Base-by-base conservation (phyloP, 2,797 vertebrate species). In the Neoniphon sammara region DNA sequence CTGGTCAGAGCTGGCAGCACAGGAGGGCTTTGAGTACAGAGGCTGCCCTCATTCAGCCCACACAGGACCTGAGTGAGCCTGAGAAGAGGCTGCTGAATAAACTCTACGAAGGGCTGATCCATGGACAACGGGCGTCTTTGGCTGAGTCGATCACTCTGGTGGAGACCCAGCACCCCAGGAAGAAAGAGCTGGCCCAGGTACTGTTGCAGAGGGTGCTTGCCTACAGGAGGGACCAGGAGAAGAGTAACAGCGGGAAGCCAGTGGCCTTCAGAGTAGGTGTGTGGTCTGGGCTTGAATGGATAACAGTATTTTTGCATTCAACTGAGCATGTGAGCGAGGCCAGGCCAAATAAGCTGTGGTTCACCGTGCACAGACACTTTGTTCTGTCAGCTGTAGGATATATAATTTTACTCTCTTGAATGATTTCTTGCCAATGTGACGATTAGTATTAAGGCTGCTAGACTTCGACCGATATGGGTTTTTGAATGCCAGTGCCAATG, bases 251-350 rank as follows among this genome's bases (percentile, higher is more conserved):
- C 87, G 96, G 95, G 84, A 96, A 93, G 61, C 97, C 97, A 0
- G 86, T 95, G 89, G 95, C 98, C 77, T 99, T 99, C 93, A 96
- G 98, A 96, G 94, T 99, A 82, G 98, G 98, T 99, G 90, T 95
- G 97, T 96, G 93, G 93, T 92, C 69, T 63, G 31, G 30, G 36
- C 81, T 42, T 49, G 46, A 49, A 50, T 34, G 47, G 18, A 11
- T 53, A 9, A 6, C 46, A n/a, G 42, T 30, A 23, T 44, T 27
- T 30, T 6, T 58, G 25, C 50, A 1, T 66, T 65, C 2, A 55
- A 4, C 14, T 46, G n/a, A 20, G 1, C 1, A 14, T 60, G 18
- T 31, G 11, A 20, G 14, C 9, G 17, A 34, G 18, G 49, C 46
- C 34, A 25, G 17, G 30, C 4, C 14, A 58, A 34, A 27, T 17